Evolutionary conservation across 2,888 invertebrate species (phyloP), one percentile per base, ranked within the genome.

Genomic region (Nemotelus pantherinus): DNA sequence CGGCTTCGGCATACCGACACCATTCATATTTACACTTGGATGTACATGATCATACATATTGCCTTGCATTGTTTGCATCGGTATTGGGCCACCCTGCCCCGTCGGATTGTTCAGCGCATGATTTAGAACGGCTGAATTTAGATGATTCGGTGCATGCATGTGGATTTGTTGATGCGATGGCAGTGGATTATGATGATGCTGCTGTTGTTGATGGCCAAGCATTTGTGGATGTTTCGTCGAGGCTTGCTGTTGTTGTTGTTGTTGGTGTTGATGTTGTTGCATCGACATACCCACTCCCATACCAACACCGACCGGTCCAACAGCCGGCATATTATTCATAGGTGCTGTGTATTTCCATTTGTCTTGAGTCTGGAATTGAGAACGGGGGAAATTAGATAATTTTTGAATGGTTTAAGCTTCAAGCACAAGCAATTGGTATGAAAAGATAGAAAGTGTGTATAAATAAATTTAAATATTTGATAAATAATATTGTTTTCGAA

Each of bases 301-400:
- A 67, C 85, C 87, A 89, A 86, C 84, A 39, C 87, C 83, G 83
- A 90, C 84, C 87, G 86, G 80, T 86, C 88, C 84, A 82, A 89
- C 89, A 85, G 91, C 89, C 82, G 86, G 84, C 9, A 84, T 83
- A 80, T 85, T 86, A 84, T 89, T 90, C 89, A 88, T 90, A 84
- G 91, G 86, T 84, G 92, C 88, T 85, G 93, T 90, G 87, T 93
- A 94, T 86, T 94, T 94, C 94, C 94, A 95, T 89, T 94, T 95
- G 88, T 94, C 94, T 87, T 93, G 93, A 88, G 91, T 93, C 94
- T 94, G 89, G 78, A 92, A 91, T 81, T 68, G 25, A 82, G 82
- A 25, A 25, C 25, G 25, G 25, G 1, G 25, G 25, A 25, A 25
- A 25, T 25, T 25, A 25, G 25, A 25, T 0, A 1, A 25, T 25